These are phyloP conservation scores for Zaprionus africanus DNA, from an alignment of 1,140 invertebrate genomes.

Conservation along the genomic window DNA sequence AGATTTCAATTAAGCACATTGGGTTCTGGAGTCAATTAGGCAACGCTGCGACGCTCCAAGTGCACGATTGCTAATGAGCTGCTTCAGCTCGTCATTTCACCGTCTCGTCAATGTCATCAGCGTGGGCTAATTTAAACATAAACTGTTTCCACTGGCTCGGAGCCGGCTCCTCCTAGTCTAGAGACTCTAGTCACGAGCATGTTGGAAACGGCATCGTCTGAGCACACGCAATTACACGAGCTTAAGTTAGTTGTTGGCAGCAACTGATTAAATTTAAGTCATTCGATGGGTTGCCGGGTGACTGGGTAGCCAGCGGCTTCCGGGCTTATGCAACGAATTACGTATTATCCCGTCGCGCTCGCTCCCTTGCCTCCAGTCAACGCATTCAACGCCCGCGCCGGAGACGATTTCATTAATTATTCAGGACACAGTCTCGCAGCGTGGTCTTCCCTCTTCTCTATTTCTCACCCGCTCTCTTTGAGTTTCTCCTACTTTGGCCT, in stretches of 20 bases:
- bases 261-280: constrained; percentile 64
- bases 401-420: constrained; percentile 72
- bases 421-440: constrained; percentile 54
- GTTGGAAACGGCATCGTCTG: constrained; percentile 19
- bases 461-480: not conserved
- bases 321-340: constrained; percentile 44
- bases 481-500: not conserved
- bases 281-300: constrained; percentile 14
- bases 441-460: not conserved
- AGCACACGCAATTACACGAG: constrained; percentile 39
- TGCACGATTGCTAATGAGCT: constrained; percentile 49
- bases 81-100: constrained; percentile 17
- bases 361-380: constrained; percentile 16
- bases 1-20: constrained; percentile 58
- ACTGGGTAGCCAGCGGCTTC: constrained; percentile 1
- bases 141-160: constrained; percentile 42
- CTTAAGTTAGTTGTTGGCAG: constrained; percentile 38
- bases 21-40: constrained; percentile 39
- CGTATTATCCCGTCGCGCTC: constrained; percentile 44
- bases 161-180: not conserved
- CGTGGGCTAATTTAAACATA: constrained; percentile 59
- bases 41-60: constrained; percentile 13
- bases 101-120: constrained; percentile 34
- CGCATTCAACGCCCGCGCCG: constrained; percentile 26
- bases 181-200: not conserved